Percentiles rank a stretch among this genome's conserved stretches.
Evolutionary conservation across 2,113 vertebrate genomes (phyloP).

Genomic region (Myocastor coypus): DNA sequence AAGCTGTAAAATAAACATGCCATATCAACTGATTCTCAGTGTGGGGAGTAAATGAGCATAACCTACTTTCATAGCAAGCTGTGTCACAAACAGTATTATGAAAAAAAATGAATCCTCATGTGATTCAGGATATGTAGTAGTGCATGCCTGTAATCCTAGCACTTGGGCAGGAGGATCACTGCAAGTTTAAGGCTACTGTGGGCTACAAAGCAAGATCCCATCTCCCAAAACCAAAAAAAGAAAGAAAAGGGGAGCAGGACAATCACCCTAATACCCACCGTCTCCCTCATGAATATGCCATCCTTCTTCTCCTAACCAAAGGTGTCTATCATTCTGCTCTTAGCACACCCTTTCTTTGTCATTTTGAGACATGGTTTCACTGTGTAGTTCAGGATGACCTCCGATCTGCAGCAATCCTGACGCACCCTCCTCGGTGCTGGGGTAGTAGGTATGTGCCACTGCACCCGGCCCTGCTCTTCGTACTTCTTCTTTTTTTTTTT

Average conservation of each 20-base stretch:
- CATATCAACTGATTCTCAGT: background rate
- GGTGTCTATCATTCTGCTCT: background rate
- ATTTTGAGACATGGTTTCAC: background rate
- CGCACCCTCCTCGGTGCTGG: background rate
- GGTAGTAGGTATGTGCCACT: background rate
- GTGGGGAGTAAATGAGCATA: background rate
- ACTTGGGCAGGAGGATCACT: background rate
- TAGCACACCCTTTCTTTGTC: background rate
- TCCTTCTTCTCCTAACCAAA: background rate
- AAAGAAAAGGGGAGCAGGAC: background rate
- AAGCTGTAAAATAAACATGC: conserved; percentile 85
- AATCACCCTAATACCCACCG: background rate
- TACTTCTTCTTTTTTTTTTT: no score
- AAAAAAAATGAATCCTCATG: background rate
- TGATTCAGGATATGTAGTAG: background rate
- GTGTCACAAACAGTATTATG: background rate
- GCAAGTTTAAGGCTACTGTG: no score
- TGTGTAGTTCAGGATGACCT: background rate
- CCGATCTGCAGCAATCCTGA: background rate
- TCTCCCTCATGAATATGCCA: background rate
- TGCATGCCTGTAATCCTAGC: background rate
- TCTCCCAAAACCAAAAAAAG: background rate
- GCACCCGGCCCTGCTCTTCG: background rate
- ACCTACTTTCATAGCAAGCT: background rate
- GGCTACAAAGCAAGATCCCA: background rate